Evolutionary conservation across 2,113 vertebrate species (phyloP), one percentile per base, ranked within the genome.

Genomic region (Myanophis thanlyinensis): DNA sequence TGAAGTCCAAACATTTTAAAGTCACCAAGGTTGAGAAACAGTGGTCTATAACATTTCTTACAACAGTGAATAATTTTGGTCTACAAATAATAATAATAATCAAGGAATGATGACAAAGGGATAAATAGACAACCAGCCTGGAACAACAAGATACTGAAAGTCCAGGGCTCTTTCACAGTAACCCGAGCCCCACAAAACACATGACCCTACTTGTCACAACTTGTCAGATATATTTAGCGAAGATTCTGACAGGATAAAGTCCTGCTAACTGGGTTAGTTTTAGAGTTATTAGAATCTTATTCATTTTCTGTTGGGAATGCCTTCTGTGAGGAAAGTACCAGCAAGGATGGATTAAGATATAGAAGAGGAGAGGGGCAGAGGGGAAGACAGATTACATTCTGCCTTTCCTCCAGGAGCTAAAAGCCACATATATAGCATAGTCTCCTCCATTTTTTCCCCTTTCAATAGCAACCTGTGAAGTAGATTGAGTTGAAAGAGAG

Each of bases 51-150:
- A 93, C 52, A 90, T 87, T 91, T 84, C 54, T 93, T 67, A 25
- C 23, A 93, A 88, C 94, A 93, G 48, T 67, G n/a, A 20, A 22
- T 89, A 93, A 93, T 94, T 93, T 95, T 93, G n/a, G 67, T 95
- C 84, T 89, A 40, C 0, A 0, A 90, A 62, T 27, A 52, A 88
- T 91, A 56, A 87, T 49, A 18, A 52, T 52, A 52, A 67, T 90
- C 91, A 47, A 40, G 88, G 35, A 53, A 92, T 9, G 40, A 27
- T 49, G 48, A 59, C 51, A 86, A 92, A 89, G 30, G 85, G 53
- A 54, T 54, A 54, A 53, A 88, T n/a, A 22, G 40, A 67, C 23
- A 44, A 9, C 25, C 59, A 54, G 22, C 53, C 53, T 54, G 53
- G 2, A 54, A 22, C 20, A 20, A 53, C 52, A 20, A 53, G 18